Conservation (phyloP, 1,140 invertebrate genomes). For the Drosophila orena region DNA sequence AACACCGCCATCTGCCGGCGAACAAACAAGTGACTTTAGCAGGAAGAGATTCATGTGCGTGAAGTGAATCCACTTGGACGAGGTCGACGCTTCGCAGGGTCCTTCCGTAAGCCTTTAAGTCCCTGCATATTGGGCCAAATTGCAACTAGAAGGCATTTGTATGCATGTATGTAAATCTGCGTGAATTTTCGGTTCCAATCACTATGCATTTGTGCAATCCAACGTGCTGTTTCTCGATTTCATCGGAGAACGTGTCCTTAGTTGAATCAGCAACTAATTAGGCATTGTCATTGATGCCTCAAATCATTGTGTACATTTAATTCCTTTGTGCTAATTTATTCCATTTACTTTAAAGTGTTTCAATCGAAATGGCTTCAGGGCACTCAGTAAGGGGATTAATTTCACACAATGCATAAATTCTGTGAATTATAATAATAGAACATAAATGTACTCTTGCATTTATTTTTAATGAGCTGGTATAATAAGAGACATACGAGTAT, state of each 20-base stretch:
- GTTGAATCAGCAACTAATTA: conserved; percentile 27
- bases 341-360: background rate
- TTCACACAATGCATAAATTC: background rate
- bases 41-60: conserved; percentile 13
- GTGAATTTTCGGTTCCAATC: conserved; percentile 29
- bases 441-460: background rate
- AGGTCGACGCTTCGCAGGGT: background rate
- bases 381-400: background rate
- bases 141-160: background rate
- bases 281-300: background rate
- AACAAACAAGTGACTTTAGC: conserved; percentile 28
- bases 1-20: conserved; percentile 8
- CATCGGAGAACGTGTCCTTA: conserved; percentile 17
- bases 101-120: conserved; percentile 29
- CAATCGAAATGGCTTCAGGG: too few relatives aligned
- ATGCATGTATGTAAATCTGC: background rate
- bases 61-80: background rate
- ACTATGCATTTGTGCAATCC: conserved; percentile 35
- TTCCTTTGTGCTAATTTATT: background rate
- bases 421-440: background rate
- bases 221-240: conserved; percentile 38
- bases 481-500: too few relatives aligned
- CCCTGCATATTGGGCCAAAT: background rate
- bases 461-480: background rate
- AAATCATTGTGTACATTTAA: background rate